These are phyloP conservation scores for Elgonia sp. DNA, from an alignment of 2,888 invertebrate species.

Conservation along the genomic window DNA sequence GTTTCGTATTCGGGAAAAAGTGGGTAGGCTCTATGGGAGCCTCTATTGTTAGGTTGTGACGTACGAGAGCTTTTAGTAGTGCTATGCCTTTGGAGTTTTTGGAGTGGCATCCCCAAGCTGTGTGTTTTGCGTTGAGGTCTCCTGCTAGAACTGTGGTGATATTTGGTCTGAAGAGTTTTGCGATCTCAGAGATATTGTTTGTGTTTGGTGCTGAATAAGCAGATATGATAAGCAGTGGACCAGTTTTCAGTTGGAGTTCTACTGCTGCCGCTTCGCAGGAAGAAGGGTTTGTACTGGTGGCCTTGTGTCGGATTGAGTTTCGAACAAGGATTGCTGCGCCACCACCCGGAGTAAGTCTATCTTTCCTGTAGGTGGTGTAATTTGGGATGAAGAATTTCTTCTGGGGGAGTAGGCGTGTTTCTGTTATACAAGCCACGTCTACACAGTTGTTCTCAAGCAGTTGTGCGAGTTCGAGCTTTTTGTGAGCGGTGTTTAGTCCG, in stretches of 20 bases:
- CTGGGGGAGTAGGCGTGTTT: slow-evolving; percentile 21
- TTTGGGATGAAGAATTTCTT: background rate
- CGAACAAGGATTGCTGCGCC: slow-evolving; percentile 15
- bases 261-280: background rate
- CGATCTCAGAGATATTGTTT: background rate
- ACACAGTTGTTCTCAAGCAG: no score
- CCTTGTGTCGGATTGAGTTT: background rate
- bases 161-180: background rate
- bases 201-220: background rate
- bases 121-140: slow-evolving; percentile 35
- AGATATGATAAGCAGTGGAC: background rate
- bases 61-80: background rate
- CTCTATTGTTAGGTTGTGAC: background rate
- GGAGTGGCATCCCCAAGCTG: background rate
- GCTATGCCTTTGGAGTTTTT: background rate
- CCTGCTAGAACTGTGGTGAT: slow-evolving; percentile 28
- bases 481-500: no score
- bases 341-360: background rate
- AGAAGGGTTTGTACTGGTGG: background rate
- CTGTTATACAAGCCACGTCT: background rate
- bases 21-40: background rate
- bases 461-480: no score
- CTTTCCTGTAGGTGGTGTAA: slow-evolving; percentile 16
- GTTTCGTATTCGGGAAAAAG: background rate
- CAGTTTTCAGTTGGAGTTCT: background rate